A percentile compares a stretch with the other conserved stretches of the same genome.
Conservation (phyloP, 2,113 vertebrate species). For the Sterrhoptilus dennistouni region DNA sequence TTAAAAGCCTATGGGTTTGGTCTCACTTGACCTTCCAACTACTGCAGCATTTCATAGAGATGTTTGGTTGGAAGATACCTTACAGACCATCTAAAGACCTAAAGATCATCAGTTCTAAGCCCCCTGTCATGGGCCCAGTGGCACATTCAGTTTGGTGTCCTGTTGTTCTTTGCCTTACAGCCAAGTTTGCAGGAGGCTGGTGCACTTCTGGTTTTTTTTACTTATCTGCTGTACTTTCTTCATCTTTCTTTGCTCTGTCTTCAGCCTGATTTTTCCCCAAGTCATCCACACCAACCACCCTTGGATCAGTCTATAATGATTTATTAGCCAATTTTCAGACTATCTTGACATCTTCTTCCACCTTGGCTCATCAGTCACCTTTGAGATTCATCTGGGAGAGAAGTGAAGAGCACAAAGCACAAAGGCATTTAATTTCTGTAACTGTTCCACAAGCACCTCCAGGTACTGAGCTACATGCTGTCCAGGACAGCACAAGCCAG, state of each 20-base stretch:
- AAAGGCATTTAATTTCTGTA: not conserved
- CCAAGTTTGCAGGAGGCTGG: not conserved
- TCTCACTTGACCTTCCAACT: not conserved
- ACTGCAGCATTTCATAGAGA: not conserved
- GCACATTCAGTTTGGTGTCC: not conserved
- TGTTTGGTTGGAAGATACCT: not conserved
- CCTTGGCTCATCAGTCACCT: not conserved
- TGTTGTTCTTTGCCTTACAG: not conserved
- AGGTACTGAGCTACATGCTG: accelerated
- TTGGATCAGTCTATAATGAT: not conserved
- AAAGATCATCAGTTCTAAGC: not conserved
- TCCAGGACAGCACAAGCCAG: not conserved
- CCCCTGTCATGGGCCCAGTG: not conserved
- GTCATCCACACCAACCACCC: not conserved
- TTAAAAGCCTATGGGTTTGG: not conserved
- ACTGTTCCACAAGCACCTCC: not conserved
- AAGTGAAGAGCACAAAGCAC: not conserved
- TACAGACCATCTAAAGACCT: not conserved
- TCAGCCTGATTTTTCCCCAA: not conserved
- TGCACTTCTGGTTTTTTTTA: not conserved
- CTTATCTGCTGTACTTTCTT: not conserved
- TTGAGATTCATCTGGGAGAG: not conserved
- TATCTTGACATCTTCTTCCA: not conserved
- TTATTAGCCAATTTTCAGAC: not conserved
- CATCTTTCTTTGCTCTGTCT: not conserved